phyloP scores from a whole-genome alignment of 2,888 invertebrate genomes.

The Erebia palarica region DNA sequence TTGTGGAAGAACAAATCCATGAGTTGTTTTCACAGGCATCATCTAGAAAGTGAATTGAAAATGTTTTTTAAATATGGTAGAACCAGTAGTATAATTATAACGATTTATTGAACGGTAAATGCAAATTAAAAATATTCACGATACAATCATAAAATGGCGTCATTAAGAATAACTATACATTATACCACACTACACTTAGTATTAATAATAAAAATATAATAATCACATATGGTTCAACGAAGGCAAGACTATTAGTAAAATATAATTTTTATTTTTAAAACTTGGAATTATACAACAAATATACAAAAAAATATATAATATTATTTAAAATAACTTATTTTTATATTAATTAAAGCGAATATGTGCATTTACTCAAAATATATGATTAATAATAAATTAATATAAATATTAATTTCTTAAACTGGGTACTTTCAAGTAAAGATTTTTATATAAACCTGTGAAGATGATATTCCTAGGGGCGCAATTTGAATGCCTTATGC shows the following conservation, averaged over 20 bases:
- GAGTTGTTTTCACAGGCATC: no score
- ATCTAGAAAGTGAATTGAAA: neutral
- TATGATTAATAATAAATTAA: conserved; percentile 9
- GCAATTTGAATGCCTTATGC: no score
- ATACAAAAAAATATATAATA: conserved; percentile 43
- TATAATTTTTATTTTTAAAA: conserved; percentile 36
- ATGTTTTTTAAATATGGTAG: neutral
- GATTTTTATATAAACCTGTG: no score
- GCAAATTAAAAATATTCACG: conserved; percentile 73
- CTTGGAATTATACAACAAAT: conserved; percentile 42
- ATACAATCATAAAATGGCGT: conserved; percentile 41
- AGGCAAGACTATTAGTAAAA: conserved; percentile 64
- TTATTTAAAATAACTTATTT: conserved; percentile 1
- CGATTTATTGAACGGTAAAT: conserved; percentile 75
- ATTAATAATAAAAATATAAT: conserved; percentile 44
- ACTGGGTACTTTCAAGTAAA: no score
- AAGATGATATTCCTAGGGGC: no score
- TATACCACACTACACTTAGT: conserved; percentile 56
- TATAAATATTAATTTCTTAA: no score
- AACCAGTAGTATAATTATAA: conserved; percentile 53
- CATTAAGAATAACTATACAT: conserved; percentile 25
- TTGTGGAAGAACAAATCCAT: no score
- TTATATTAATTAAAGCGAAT: conserved; percentile 15
- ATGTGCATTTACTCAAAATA: conserved; percentile 27
- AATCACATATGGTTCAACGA: conserved; percentile 42